Conservation (phyloP, 1,140 invertebrate genomes). For the Acromyrmex heyeri region DNA sequence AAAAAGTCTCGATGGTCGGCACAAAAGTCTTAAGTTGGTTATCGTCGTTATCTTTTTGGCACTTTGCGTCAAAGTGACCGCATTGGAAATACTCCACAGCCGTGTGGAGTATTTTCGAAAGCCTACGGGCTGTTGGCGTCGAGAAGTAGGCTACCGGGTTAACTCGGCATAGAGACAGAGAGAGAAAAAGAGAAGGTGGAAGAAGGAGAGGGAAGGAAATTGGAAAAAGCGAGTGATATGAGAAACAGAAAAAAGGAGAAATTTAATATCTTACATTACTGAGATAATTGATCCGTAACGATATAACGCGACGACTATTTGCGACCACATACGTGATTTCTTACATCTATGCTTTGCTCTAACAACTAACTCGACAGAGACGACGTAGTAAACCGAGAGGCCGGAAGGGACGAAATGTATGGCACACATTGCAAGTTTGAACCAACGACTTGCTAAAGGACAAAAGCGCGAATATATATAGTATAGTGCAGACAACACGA, state of each 20-base stretch:
- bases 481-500: background rate
- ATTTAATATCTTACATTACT: conserved; percentile 40
- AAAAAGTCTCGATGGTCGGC: background rate
- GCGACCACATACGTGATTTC: conserved; percentile 11
- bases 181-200: conserved; percentile 19
- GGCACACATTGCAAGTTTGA: background rate
- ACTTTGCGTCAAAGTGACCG: conserved; percentile 52
- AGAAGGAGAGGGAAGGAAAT: background rate
- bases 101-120: conserved; percentile 83
- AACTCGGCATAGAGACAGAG: conserved; percentile 60
- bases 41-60: conserved; percentile 43
- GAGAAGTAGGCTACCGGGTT: conserved; percentile 83
- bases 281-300: conserved; percentile 35
- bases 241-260: conserved; percentile 59
- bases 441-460: conserved; percentile 21
- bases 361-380: background rate
- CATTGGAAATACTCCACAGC: conserved; percentile 36
- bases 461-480: conserved; percentile 21
- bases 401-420: background rate
- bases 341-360: background rate
- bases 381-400: background rate
- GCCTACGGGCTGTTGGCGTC: conserved; percentile 75
- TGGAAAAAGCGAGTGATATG: conserved; percentile 17
- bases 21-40: conserved; percentile 6
- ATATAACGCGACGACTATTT: background rate